These are phyloP conservation scores for Stomatorhinus ivindoensis DNA, from an alignment of 2,113 vertebrate species.

Conservation along the genomic window DNA sequence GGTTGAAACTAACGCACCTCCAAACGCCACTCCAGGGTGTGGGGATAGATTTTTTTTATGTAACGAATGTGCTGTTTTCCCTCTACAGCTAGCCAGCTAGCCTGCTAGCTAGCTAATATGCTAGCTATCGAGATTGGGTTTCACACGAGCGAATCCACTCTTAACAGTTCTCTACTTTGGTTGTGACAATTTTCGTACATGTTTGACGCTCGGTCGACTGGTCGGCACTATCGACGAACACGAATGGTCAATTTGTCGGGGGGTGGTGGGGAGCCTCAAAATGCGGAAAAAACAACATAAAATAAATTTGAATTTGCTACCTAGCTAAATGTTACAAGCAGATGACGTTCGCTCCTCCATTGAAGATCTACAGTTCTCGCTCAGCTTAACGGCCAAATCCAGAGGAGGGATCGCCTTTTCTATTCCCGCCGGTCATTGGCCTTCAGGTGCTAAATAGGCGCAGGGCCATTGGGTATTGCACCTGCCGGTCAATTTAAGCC, in stretches of 20 bases:
- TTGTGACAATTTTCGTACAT: conserved; percentile 49
- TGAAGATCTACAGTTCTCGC: conserved; percentile 33
- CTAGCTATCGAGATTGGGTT: conserved; percentile 35
- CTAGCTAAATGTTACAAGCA: conserved; percentile 51
- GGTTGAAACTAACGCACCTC: conserved; percentile 12
- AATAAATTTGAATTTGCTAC: conserved; percentile 50
- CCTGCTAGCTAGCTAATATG: conserved; percentile 39
- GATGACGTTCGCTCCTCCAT: conserved; percentile 59
- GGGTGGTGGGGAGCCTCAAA: conserved; percentile 11
- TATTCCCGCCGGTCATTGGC: conserved; percentile 37
- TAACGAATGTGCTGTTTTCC: conserved; percentile 18
- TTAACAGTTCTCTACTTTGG: conserved; percentile 49
- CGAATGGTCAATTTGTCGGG: neutral
- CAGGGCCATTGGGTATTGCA: conserved; percentile 30
- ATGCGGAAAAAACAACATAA: conserved; percentile 10
- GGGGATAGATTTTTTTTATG: conserved; percentile 7
- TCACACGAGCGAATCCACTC: conserved; percentile 52
- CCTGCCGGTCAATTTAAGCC: conserved; percentile 31
- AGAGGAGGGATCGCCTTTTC: conserved; percentile 3
- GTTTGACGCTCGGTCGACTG: conserved; percentile 31
- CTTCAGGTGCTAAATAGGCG: neutral
- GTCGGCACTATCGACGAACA: conserved; percentile 6
- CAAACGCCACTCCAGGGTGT: conserved; percentile 24
- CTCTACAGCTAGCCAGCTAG: conserved; percentile 37
- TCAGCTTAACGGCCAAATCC: conserved; percentile 31